Evolutionary conservation across 2,797 vertebrate genomes (phyloP).

Genomic region (Vultur gryphus): DNA sequence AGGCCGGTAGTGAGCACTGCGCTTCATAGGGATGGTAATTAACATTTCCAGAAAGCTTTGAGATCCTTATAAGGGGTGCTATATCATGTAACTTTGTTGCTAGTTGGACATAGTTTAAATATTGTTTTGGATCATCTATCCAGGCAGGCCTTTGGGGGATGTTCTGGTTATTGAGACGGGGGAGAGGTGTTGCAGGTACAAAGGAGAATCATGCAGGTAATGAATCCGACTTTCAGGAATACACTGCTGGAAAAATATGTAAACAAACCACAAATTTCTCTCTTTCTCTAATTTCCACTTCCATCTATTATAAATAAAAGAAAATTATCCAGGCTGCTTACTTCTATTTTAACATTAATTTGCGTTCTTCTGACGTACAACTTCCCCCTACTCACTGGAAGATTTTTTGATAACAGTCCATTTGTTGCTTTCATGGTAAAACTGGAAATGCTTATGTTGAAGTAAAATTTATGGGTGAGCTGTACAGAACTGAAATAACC

Average conservation of each 20-base stretch:
- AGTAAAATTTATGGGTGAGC: background rate
- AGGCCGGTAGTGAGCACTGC: fast-evolving
- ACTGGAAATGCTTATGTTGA: background rate
- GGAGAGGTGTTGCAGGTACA: background rate
- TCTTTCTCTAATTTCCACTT: background rate
- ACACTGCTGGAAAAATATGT: background rate
- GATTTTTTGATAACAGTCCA: background rate
- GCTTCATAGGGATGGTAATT: fast-evolving
- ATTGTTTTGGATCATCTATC: background rate
- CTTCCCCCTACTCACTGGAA: background rate
- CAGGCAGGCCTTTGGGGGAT: background rate
- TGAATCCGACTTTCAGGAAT: background rate
- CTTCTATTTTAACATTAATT: background rate
- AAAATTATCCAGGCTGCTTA: background rate
- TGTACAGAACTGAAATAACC: background rate
- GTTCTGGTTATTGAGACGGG: background rate
- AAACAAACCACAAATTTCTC: background rate
- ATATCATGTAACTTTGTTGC: background rate
- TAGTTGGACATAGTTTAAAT: background rate
- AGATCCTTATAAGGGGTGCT: too few relatives aligned
- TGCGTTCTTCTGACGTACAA: background rate
- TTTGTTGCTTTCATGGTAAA: background rate
- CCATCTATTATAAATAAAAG: background rate
- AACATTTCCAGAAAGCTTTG: background rate
- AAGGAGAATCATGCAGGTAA: background rate